Evolutionary conservation across 2,113 vertebrate species (phyloP).

Genomic region (Etia nguti): DNA sequence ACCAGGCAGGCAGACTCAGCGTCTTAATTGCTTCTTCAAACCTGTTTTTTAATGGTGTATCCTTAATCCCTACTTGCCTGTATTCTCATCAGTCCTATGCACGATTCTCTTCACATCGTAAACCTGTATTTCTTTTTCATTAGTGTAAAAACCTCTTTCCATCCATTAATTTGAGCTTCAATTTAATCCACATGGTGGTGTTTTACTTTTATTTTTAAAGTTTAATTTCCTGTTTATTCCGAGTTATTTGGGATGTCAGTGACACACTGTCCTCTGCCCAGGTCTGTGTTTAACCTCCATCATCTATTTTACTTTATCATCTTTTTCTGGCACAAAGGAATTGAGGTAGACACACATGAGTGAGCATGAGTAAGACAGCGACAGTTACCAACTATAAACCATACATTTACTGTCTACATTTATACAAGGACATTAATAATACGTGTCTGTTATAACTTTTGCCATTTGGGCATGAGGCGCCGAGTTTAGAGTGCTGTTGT

Average conservation of each 20-base stretch:
- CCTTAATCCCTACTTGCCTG: background rate
- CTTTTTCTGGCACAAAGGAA: background rate
- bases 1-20: background rate
- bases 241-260: background rate
- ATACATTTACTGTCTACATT: background rate
- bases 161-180: background rate
- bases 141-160: background rate
- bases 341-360: background rate
- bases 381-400: background rate
- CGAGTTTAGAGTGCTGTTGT: conserved; percentile 37
- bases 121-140: background rate
- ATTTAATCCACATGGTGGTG: background rate
- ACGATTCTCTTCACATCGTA: background rate
- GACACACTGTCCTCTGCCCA: background rate
- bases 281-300: background rate
- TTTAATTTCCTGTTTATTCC: background rate
- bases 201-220: background rate
- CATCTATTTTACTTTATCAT: background rate
- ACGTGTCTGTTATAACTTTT: conserved; percentile 10
- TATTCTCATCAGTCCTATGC: rapidly evolving
- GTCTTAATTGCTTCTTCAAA: background rate
- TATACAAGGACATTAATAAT: background rate
- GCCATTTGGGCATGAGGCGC: conserved; percentile 19
- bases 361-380: background rate
- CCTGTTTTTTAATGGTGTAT: background rate